Conservation (phyloP, 1,140 invertebrate species). For the Orussus abietinus region DNA sequence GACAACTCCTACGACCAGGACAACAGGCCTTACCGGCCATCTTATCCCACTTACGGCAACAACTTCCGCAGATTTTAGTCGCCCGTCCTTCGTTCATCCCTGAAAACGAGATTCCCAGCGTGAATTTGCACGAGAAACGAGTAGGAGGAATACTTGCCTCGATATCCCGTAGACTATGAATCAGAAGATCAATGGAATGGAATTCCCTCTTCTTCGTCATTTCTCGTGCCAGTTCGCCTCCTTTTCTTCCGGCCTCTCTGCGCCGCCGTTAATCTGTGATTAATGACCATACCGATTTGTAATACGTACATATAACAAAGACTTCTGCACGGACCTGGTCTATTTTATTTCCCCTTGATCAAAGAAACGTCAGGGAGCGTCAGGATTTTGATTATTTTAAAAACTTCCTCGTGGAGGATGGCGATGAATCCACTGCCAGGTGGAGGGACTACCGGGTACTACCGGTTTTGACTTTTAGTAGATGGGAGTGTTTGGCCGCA, state of each 20-base stretch:
- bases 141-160: not conserved
- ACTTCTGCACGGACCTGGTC: not conserved
- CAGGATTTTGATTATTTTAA: not conserved
- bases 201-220: too few relatives aligned
- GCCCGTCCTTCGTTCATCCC: slow-evolving; percentile 3
- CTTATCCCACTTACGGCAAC: slow-evolving; percentile 20
- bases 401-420: not conserved
- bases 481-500: too few relatives aligned
- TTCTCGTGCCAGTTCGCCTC: too few relatives aligned
- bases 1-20: slow-evolving; percentile 24
- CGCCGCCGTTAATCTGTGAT: slow-evolving; percentile 16
- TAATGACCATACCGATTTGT: slow-evolving; percentile 10
- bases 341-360: slow-evolving; percentile 10
- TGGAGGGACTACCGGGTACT: too few relatives aligned
- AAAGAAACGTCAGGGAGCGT: slow-evolving; percentile 1
- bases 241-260: not conserved
- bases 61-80: slow-evolving; percentile 27
- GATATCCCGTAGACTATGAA: not conserved
- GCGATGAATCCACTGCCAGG: too few relatives aligned
- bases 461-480: too few relatives aligned
- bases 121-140: not conserved
- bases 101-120: slow-evolving; percentile 2
- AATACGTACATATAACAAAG: slow-evolving; percentile 1
- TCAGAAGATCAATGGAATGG: not conserved
- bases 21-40: slow-evolving; percentile 15